Base-by-base conservation (phyloP, 2,888 invertebrate species). In the Harpagoxenus sublaevis region DNA sequence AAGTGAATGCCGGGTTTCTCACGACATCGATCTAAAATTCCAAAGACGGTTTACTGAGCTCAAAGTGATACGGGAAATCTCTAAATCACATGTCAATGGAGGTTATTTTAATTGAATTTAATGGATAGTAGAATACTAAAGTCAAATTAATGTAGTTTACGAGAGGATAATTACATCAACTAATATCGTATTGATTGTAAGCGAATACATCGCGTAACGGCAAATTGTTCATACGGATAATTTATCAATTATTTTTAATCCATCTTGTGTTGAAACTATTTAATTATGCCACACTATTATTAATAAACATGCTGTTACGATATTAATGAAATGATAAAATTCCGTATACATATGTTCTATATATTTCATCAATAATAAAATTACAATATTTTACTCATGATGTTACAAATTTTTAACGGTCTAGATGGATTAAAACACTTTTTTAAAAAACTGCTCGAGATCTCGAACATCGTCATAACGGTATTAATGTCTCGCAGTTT, bases 1-100 rank as follows among this genome's bases (percentile, higher is more conserved):
- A 87, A 89, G 88, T 77, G 90, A 88, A 74, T 71, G 60, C 75
- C 62, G 74, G 86, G 85, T 82, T 89, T 84, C 83, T 84, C 87
- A 84, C 84, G 87, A 89, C 90, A 92, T 93, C 87, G 91, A 92
- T 90, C 87, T 87, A 74, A 89, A 92, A 86, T 88, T 86, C 71
- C 74, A 85, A 63, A 62, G 73, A 71, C 53, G 42, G 31, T 31
- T 78, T 55, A 63, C 53, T 8, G 53, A 12, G 60, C 45, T 86
- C 79, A 84, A 86, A 86, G 73, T 78, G 81, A 84, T 81, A 60
- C 84, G 78, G 51, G 23, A 78, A 83, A 73, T 65, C 60, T 62
- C n/a, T 18, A 60, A 53, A 15, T 74, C 51, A 53, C 45, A 18
- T 28, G 10, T 79, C 45, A 57, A 45, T 53, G n/a, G 1, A 31